Evolutionary conservation across 1,140 invertebrate species (phyloP).

Genomic region (Leptinotarsa lineolata): DNA sequence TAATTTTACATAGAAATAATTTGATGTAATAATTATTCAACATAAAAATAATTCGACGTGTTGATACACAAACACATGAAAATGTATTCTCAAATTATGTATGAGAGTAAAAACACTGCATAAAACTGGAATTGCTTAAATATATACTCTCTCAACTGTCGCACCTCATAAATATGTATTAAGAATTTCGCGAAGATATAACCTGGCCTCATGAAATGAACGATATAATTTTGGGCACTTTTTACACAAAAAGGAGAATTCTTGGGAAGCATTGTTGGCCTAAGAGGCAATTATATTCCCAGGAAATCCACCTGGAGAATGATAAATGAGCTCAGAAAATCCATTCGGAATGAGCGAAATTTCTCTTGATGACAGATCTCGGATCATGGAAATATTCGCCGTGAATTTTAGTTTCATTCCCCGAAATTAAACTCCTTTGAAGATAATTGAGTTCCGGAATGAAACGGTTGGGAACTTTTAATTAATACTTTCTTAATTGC

Average conservation of each 20-base stretch:
- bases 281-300: neutral
- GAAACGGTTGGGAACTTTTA: constrained; percentile 31
- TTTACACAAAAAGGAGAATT: neutral
- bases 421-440: constrained; percentile 31
- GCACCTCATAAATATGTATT: constrained; percentile 47
- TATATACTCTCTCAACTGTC: constrained; percentile 11
- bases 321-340: constrained; percentile 20
- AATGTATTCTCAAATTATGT: too few species aligned
- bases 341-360: neutral
- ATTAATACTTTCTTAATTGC: constrained; percentile 39
- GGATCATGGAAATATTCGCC: constrained; percentile 7
- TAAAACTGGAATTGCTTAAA: too few species aligned
- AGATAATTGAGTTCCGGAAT: constrained; percentile 35
- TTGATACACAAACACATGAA: too few species aligned
- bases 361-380: constrained; percentile 18
- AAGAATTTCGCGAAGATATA: constrained; percentile 42
- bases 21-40: too few species aligned
- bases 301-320: constrained; percentile 8
- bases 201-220: constrained; percentile 31
- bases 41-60: too few species aligned
- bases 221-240: constrained; percentile 20
- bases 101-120: too few species aligned
- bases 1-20: too few species aligned
- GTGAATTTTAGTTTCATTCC: constrained; percentile 37
- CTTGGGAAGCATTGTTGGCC: neutral